Base-by-base conservation (phyloP, 2,888 invertebrate species). In the Calephelis perditalis region DNA sequence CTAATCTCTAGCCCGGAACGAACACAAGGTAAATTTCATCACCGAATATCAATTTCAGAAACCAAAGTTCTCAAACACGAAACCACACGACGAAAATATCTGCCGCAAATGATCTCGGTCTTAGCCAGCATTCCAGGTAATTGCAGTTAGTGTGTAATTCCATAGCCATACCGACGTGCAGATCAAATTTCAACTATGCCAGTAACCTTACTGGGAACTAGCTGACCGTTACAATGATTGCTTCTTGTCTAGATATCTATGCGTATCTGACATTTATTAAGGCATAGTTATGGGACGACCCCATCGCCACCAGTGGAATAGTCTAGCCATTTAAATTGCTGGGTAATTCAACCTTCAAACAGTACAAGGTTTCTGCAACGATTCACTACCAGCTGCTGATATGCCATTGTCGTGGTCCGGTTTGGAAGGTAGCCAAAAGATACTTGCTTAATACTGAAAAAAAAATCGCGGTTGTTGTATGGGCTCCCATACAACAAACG, bases 91-190 rank as follows among this genome's bases (percentile, higher is more conserved):
- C 52, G 52, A 52, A 52, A 52, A 11, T 26, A 35, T 52, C 52
- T 52, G 52, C 35, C 26, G 52, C 52, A 52, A 52, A 52, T 52
- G 35, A 52, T 52, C 52, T 35, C 52, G 11, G 26, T 52, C 52
- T 11, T 52, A 26, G 52, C 52, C 26, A 52, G 43, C 56, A 12
- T 59, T 59, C 55, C 12, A 36, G 26, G 59, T 59, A 58, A 59
- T 46, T 35, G 36, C 49, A 26, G 43, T 26, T 10, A 9, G 55
- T 37, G 35, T 59, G 59, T 59, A 59, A 59, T 59, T 59, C 49
- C 49, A 58, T 58, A 36, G 40, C 49, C 37, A 49, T 52, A 52
- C 49, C 49, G 49, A 52, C 26, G 35, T 26, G 49, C 10, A 26
- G 49, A 52, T 52, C 49, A 52, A 52, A 52, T 52, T 52, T 52